Evolutionary conservation across 2,113 vertebrate species (phyloP).

Genomic region (Hystrix cristata): DNA sequence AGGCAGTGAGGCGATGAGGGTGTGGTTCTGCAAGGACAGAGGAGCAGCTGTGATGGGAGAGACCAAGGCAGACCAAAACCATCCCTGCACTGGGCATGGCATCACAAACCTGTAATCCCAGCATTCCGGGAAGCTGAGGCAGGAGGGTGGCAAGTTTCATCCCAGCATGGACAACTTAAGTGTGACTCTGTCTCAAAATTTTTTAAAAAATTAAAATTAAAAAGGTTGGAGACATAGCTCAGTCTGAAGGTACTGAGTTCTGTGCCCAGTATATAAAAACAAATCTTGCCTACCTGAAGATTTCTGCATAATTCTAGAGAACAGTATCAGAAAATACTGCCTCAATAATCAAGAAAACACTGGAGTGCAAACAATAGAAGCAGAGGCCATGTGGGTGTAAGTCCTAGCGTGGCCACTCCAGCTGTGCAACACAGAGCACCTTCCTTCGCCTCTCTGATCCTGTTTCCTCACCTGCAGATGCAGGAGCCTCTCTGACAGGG

Average conservation of each 20-base stretch:
- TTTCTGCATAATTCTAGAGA: not conserved
- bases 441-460: not conserved
- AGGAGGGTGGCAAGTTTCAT: too few relatives aligned
- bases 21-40: not conserved
- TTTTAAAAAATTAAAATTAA: too few relatives aligned
- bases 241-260: too few relatives aligned
- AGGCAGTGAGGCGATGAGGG: not conserved
- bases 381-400: not conserved
- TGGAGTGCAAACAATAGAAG: too few relatives aligned
- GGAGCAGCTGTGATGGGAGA: not conserved
- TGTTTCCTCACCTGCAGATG: not conserved
- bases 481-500: not conserved
- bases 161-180: too few relatives aligned
- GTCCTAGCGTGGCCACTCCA: not conserved
- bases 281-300: not conserved
- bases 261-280: too few relatives aligned
- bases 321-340: too few relatives aligned
- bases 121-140: too few relatives aligned
- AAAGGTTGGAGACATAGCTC: too few relatives aligned
- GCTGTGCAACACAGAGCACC: not conserved
- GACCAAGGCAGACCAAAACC: not conserved
- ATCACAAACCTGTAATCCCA: too few relatives aligned
- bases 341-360: not conserved
- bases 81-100: too few relatives aligned
- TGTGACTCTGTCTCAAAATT: too few relatives aligned